These are phyloP conservation scores for Coecobrya sp. DNA, from an alignment of 2,888 invertebrate species.

Conservation along the genomic window DNA sequence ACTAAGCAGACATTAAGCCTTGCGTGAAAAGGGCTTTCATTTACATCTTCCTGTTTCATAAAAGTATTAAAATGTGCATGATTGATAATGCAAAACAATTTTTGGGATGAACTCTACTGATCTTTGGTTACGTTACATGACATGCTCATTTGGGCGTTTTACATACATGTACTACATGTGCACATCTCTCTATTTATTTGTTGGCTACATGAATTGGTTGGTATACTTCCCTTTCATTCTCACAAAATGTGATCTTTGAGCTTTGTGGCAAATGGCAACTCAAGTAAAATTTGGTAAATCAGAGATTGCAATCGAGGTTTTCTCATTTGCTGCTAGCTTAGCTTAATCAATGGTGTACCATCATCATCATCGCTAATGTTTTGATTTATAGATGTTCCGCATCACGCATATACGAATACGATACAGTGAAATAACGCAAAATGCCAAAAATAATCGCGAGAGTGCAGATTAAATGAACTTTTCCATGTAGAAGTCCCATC, in stretches of 20 bases:
- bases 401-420: conserved; percentile 32
- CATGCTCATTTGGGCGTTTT: conserved; percentile 52
- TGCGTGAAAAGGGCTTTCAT: not conserved
- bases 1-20: conserved; percentile 14
- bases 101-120: conserved; percentile 43
- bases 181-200: not conserved
- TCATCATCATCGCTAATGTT: conserved; percentile 5
- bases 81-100: conserved; percentile 33
- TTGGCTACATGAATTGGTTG: not conserved
- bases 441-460: not conserved
- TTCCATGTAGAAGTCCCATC: no score
- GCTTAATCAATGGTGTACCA: conserved; percentile 38
- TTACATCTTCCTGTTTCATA: not conserved
- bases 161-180: not conserved
- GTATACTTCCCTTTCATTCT: not conserved
- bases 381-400: conserved; percentile 50
- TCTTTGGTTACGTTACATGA: not conserved
- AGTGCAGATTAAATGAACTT: conserved; percentile 5
- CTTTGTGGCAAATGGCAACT: conserved; percentile 30
- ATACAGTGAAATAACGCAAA: not conserved
- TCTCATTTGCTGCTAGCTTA: not conserved
- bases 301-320: not conserved
- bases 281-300: not conserved
- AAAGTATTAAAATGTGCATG: not conserved
- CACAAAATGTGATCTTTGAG: conserved; percentile 5